phyloP scores from a whole-genome alignment of 1,140 invertebrate genomes.

The Druon quercuslanigerum region DNA sequence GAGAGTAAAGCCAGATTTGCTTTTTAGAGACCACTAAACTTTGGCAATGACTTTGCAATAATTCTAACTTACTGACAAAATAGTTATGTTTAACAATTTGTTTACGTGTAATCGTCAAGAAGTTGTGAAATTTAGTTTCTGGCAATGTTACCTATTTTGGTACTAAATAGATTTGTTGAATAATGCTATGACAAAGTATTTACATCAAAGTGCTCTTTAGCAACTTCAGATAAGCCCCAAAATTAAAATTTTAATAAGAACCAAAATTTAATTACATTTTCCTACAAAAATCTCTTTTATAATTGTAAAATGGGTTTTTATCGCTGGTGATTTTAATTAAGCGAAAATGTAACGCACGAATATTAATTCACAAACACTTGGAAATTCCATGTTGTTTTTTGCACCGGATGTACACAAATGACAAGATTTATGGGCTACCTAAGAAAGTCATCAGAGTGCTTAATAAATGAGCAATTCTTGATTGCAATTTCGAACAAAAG shows the following conservation, averaged over 20 bases:
- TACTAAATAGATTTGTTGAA: too few relatives aligned
- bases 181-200: too few relatives aligned
- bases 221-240: too few relatives aligned
- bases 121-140: too few relatives aligned
- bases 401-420: too few relatives aligned
- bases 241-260: too few relatives aligned
- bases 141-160: too few relatives aligned
- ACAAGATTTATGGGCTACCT: too few relatives aligned
- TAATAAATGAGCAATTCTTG: background rate
- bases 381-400: background rate
- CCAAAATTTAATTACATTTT: too few relatives aligned
- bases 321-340: background rate
- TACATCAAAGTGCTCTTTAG: too few relatives aligned
- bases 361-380: background rate
- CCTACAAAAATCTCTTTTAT: background rate
- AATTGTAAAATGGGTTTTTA: background rate
- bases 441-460: background rate
- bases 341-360: background rate
- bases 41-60: background rate
- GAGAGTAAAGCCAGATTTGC: background rate
- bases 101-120: too few relatives aligned
- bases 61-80: background rate
- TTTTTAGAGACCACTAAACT: conserved; percentile 27
- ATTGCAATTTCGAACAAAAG: conserved; percentile 4
- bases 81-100: background rate